These are phyloP conservation scores for Dicaeum eximium DNA, from an alignment of 2,113 vertebrate species.

Conservation along the genomic window DNA sequence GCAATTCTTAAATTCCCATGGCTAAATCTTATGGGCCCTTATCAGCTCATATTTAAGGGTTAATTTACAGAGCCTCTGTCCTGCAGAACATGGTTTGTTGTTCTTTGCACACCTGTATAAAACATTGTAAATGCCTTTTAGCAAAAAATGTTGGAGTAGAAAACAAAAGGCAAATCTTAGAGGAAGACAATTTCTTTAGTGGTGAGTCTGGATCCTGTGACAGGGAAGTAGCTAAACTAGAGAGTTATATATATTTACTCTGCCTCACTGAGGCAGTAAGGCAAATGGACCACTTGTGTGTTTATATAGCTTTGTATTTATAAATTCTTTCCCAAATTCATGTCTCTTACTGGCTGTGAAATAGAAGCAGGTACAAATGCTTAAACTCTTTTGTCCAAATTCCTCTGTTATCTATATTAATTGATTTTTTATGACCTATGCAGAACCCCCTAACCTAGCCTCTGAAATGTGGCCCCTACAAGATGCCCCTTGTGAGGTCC, in stretches of 20 bases:
- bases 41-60: background rate
- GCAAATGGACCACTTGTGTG: background rate
- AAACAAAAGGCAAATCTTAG: background rate
- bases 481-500: background rate
- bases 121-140: background rate
- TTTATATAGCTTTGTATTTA: background rate
- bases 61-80: background rate
- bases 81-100: background rate
- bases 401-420: background rate
- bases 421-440: background rate
- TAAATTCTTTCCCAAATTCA: background rate
- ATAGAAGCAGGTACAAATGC: background rate
- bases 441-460: background rate
- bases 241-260: background rate
- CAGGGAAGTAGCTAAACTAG: background rate
- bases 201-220: background rate
- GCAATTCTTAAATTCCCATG: background rate
- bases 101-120: background rate
- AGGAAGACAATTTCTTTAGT: background rate
- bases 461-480: background rate
- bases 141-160: background rate
- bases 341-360: background rate
- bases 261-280: background rate
- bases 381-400: background rate
- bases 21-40: background rate